Evolutionary conservation across 1,140 invertebrate species (phyloP).

Genomic region (Hycleus phaleratus): DNA sequence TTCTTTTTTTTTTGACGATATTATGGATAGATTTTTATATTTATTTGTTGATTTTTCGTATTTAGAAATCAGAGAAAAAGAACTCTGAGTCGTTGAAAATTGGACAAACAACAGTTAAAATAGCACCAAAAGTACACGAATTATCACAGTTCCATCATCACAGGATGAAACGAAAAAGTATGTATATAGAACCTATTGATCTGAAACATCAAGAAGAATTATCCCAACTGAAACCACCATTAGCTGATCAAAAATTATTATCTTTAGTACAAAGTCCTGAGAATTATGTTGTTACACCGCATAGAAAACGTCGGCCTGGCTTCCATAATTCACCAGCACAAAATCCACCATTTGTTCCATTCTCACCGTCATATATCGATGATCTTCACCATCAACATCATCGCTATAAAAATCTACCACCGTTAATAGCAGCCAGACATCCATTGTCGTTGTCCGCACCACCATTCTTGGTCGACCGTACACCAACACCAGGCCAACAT

Average conservation of each 20-base stretch:
- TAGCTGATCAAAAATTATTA: slow-evolving; percentile 51
- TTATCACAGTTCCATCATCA: slow-evolving; percentile 38
- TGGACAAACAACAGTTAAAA: slow-evolving; percentile 43
- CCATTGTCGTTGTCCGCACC: slow-evolving; percentile 61
- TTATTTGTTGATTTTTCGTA: slow-evolving; percentile 15
- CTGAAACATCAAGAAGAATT: slow-evolving; percentile 51
- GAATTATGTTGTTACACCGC: slow-evolving; percentile 75
- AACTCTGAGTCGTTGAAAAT: slow-evolving; percentile 34
- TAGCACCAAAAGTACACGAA: slow-evolving; percentile 48
- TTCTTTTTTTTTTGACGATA: not conserved
- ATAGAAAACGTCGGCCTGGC: slow-evolving; percentile 71
- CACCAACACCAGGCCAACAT: slow-evolving; percentile 45
- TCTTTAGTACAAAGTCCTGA: slow-evolving; percentile 58
- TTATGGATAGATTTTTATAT: not conserved
- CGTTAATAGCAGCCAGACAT: slow-evolving; percentile 49
- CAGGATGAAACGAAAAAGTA: slow-evolving; percentile 56
- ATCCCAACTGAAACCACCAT: slow-evolving; percentile 49
- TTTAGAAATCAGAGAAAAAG: slow-evolving; percentile 30
- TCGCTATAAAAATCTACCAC: slow-evolving; percentile 39
- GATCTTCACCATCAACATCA: slow-evolving; percentile 45
- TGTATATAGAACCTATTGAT: slow-evolving; percentile 54
- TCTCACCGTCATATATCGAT: slow-evolving; percentile 61
- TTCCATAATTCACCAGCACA: slow-evolving; percentile 78
- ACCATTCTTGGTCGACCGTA: slow-evolving; percentile 56
- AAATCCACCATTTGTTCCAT: slow-evolving; percentile 76